Evolutionary conservation across 2,888 invertebrate species (phyloP), one percentile per base, ranked within the genome.

Genomic region (Deilephila porcellus): DNA sequence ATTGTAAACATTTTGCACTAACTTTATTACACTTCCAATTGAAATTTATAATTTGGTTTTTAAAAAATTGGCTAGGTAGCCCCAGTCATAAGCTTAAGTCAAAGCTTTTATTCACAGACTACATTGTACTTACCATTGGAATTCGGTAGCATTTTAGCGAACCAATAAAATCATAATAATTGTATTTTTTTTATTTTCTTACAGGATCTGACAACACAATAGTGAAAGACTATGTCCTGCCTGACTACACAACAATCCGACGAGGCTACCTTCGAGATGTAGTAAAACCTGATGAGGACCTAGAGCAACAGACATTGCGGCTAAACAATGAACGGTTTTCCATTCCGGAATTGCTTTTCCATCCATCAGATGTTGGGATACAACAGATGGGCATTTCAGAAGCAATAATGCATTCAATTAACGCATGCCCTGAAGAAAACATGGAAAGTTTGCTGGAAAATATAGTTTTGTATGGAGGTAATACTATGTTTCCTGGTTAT

Each of bases 281-380:
- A 1, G 86, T 94, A 5, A 86, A 85, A 80, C 88, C 93, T 0
- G 89, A 91, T 7, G 93, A 94, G 77, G 94, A 95, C 17, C 80
- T 94, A 2, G 96, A 96, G 80, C 96, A 96, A 81, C 98, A 99
- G 95, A 96, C 97, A 25, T 95, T 99, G 60, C 93, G 97, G 60
- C 93, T 99, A 82, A 98, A 98, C 90, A 99, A 98, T 85, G 99
- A 99, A 91, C 93, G 99, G 70, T 99, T 99, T 88, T 96, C 98
- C 0, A 97, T 99, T 70, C 99, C 99, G 0, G 99, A 99, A 92
- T 94, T 99, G 3, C 91, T 99, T 4, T 99, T 99, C 87, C 96
- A 97, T 86, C 99, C 99, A 0, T 98, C 98, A 1, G 99, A 99
- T 88, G 97, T 99, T 59, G 99, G 98, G 0, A 97, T 99, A 76